Conservation (phyloP, 2,888 invertebrate genomes). For the Ophioninae sp. region DNA sequence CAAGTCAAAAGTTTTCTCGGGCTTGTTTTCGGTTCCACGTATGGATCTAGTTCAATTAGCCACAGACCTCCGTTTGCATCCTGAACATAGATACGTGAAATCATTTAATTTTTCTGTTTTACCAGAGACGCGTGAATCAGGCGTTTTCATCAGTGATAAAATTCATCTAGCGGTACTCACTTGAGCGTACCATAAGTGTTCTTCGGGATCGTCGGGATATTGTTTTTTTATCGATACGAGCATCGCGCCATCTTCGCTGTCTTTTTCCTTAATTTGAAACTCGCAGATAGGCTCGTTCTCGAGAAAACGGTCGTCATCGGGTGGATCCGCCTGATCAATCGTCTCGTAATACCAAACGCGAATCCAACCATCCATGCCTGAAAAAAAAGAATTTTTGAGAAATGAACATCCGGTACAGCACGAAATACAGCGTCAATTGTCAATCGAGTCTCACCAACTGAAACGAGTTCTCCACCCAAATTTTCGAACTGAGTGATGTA, state of each 20-base stretch:
- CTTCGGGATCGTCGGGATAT: slow-evolving; percentile 75
- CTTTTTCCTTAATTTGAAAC: slow-evolving; percentile 84
- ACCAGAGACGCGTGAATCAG: background rate
- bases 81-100: slow-evolving; percentile 79
- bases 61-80: slow-evolving; percentile 94
- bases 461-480: slow-evolving; percentile 82
- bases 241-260: slow-evolving; percentile 64
- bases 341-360: slow-evolving; percentile 95
- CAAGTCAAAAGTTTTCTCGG: slow-evolving; percentile 83
- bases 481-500: slow-evolving; percentile 86
- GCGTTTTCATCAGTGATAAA: too few species aligned
- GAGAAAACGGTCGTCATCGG: slow-evolving; percentile 90
- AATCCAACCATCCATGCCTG: slow-evolving; percentile 89
- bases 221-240: slow-evolving; percentile 83
- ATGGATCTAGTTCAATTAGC: slow-evolving; percentile 86
- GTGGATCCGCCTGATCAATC: slow-evolving; percentile 93
- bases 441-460: slow-evolving; percentile 80
- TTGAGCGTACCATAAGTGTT: slow-evolving; percentile 88
- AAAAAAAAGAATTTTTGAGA: background rate
- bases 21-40: slow-evolving; percentile 73
- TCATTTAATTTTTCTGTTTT: background rate
- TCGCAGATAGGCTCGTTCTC: slow-evolving; percentile 94
- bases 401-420: background rate
- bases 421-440: too few species aligned
- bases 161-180: slow-evolving; percentile 81